These are phyloP conservation scores for Andrena marginata DNA, from an alignment of 2,888 invertebrate genomes.

Conservation along the genomic window DNA sequence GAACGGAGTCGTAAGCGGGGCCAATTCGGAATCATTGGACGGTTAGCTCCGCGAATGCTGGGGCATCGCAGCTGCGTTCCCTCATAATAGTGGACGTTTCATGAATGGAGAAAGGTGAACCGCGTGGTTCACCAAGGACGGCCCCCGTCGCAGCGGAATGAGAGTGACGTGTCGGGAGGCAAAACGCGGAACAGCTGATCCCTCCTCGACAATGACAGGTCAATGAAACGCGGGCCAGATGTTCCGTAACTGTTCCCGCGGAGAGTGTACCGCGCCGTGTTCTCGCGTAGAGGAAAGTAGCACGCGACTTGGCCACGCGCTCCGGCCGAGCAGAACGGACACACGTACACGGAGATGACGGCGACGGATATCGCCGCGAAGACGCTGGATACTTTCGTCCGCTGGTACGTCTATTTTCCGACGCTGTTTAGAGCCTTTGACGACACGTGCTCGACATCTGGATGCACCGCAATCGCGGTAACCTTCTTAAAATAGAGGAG, in stretches of 20 bases:
- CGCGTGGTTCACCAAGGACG: conserved; percentile 54
- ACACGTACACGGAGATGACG: no score
- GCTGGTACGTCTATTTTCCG: conserved; percentile 57
- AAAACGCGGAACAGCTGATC: conserved; percentile 63
- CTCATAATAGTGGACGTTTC: conserved; percentile 17
- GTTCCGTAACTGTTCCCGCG: conserved; percentile 5
- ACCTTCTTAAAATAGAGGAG: conserved; percentile 67
- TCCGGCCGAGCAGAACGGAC: neutral
- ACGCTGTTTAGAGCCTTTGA: conserved; percentile 56
- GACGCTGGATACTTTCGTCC: neutral
- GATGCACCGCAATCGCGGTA: conserved; percentile 50
- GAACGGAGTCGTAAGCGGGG: conserved; percentile 18
- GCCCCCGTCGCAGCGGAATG: conserved; percentile 37
- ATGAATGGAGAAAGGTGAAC: conserved; percentile 55
- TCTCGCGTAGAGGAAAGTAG: conserved; percentile 8
- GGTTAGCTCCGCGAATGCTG: conserved; percentile 23
- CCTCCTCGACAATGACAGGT: conserved; percentile 60
- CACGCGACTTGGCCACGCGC: conserved; percentile 3
- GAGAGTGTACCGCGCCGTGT: no score
- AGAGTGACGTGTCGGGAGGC: conserved; percentile 18
- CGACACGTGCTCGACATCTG: conserved; percentile 76
- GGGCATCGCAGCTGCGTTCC: conserved; percentile 9
- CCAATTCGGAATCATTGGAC: conserved; percentile 36
- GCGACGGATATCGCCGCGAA: neutral
- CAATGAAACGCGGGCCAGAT: conserved; percentile 59